phyloP scores from a whole-genome alignment of 2,888 invertebrate species.

The Hipparchia semele region DNA sequence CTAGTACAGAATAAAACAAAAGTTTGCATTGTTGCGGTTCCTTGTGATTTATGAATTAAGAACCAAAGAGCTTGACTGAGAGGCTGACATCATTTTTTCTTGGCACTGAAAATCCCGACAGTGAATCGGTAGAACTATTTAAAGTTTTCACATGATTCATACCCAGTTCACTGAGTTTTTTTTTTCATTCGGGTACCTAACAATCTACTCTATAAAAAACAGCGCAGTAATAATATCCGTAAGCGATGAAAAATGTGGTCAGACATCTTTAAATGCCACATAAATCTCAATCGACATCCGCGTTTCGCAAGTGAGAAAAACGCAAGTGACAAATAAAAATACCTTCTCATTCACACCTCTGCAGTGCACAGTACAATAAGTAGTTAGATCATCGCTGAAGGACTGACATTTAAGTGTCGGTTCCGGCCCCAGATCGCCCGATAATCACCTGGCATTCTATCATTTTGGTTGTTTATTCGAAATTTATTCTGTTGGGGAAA shows the following conservation, averaged over 20 bases:
- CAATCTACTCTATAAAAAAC: not conserved
- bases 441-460: slow-evolving; percentile 55
- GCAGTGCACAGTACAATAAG: slow-evolving; percentile 2
- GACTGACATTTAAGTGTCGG: slow-evolving; percentile 28
- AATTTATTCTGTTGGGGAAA: slow-evolving; percentile 75
- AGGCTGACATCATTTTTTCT: slow-evolving; percentile 27
- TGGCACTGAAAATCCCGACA: slow-evolving; percentile 32
- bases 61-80: slow-evolving; percentile 27
- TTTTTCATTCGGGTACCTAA: not conserved
- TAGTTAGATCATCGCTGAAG: slow-evolving; percentile 29
- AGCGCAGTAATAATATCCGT: slow-evolving; percentile 19
- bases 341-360: slow-evolving; percentile 31
- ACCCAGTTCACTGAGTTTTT: not conserved
- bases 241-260: slow-evolving; percentile 34
- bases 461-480: slow-evolving; percentile 70
- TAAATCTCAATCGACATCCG: slow-evolving; percentile 40
- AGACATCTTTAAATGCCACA: slow-evolving; percentile 32
- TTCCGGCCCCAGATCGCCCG: slow-evolving; percentile 33
- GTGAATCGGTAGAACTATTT: slow-evolving; percentile 26
- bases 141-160: slow-evolving; percentile 14
- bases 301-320: slow-evolving; percentile 41
- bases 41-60: slow-evolving; percentile 30
- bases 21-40: slow-evolving; percentile 31
- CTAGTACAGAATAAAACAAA: slow-evolving; percentile 20
- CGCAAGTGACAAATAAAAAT: slow-evolving; percentile 39